phyloP scores from a whole-genome alignment of 2,797 vertebrate species.

The Melanotaenia nigrans region DNA sequence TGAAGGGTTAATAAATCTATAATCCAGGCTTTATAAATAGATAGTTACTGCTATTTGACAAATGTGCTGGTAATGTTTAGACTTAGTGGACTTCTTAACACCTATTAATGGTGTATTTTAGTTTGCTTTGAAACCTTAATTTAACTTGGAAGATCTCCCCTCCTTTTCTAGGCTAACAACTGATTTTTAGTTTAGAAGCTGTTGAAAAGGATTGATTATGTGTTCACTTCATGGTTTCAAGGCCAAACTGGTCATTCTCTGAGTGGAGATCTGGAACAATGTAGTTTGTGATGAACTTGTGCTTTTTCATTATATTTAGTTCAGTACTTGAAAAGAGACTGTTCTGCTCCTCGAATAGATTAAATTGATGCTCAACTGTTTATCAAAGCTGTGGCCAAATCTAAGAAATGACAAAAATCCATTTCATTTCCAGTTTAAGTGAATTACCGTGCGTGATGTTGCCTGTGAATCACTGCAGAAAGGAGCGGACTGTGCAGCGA shows the following conservation, averaged over 20 bases:
- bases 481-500: conserved; percentile 13
- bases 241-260: conserved; percentile 69
- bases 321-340: conserved; percentile 60
- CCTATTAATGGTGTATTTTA: conserved; percentile 23
- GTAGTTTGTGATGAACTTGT: conserved; percentile 52
- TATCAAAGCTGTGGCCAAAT: conserved; percentile 40
- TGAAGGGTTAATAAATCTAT: conserved; percentile 44
- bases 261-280: conserved; percentile 69
- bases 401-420: conserved; percentile 52
- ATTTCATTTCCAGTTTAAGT: conserved; percentile 67
- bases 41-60: conserved; percentile 44
- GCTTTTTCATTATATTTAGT: conserved; percentile 71
- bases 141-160: too few relatives aligned
- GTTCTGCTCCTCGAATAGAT: conserved; percentile 50
- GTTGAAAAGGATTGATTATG: conserved; percentile 70
- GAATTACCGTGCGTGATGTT: conserved; percentile 49
- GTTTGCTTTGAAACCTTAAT: conserved; percentile 16
- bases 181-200: conserved; percentile 58
- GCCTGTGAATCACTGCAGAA: conserved; percentile 15
- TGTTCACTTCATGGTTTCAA: conserved; percentile 67
- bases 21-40: conserved; percentile 12
- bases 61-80: conserved; percentile 48
- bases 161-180: conserved; percentile 2
- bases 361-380: conserved; percentile 64
- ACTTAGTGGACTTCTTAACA: conserved; percentile 21